Conservation (phyloP, 2,888 invertebrate species). For the Crossocerus cetratus region DNA sequence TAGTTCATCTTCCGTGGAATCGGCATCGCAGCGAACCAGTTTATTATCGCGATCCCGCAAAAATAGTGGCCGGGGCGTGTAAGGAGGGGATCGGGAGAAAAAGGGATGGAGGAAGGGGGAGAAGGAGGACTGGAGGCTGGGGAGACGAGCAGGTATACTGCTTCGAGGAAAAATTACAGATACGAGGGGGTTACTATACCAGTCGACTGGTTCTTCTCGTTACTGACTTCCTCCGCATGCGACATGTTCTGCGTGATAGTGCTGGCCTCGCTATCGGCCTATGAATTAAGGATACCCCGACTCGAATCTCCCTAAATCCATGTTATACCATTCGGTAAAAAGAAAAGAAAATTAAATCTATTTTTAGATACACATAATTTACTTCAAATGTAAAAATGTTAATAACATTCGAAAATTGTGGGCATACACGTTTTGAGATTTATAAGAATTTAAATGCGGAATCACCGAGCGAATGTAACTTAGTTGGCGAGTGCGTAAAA, state of each 20-base stretch:
- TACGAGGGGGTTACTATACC: slow-evolving; percentile 58
- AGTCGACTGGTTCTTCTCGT: slow-evolving; percentile 60
- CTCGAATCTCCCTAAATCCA: too few relatives aligned
- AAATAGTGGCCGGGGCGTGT: background rate
- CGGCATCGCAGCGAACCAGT: background rate
- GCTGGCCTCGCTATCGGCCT: too few relatives aligned
- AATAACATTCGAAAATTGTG: background rate
- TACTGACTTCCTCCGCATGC: slow-evolving; percentile 52
- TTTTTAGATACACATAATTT: too few relatives aligned
- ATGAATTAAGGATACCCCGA: too few relatives aligned
- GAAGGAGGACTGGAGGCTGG: slow-evolving; percentile 19
- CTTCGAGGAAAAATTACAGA: slow-evolving; percentile 51
- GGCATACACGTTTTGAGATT: background rate
- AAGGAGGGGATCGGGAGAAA: slow-evolving; percentile 19
- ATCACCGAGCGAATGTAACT: slow-evolving; percentile 3
- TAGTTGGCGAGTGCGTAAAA: background rate
- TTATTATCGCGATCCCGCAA: slow-evolving; percentile 16
- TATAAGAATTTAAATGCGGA: background rate
- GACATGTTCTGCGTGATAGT: slow-evolving; percentile 49
- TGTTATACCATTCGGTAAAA: too few relatives aligned
- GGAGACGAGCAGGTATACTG: slow-evolving; percentile 44
- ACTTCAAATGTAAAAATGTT: background rate
- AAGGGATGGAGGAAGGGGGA: slow-evolving; percentile 24
- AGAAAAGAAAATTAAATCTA: too few relatives aligned
- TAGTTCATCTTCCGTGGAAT: background rate